A percentile compares a stretch with the other conserved stretches of the same genome.
phyloP scores from a whole-genome alignment of 1,140 invertebrate species.

The Tetramorium alpestre region DNA sequence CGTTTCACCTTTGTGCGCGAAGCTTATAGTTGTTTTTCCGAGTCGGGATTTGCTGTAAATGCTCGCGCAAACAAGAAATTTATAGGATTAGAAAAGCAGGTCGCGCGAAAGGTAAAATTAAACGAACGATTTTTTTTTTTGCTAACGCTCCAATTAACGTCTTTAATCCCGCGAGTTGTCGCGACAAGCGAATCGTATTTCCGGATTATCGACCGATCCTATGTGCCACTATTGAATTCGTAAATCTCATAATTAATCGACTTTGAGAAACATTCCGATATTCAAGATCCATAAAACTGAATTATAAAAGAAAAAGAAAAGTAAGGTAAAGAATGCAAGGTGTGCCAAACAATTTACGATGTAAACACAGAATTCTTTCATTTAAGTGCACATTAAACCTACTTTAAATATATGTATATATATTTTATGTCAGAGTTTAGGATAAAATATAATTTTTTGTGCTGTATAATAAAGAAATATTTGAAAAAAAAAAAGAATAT shows the following conservation, averaged over 20 bases:
- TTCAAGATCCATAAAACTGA: background rate
- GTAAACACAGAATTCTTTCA: background rate
- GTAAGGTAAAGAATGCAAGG: background rate
- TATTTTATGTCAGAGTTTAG: background rate
- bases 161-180: slow-evolving; percentile 42
- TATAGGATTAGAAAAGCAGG: slow-evolving; percentile 54
- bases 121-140: slow-evolving; percentile 33
- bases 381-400: background rate
- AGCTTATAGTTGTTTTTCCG: slow-evolving; percentile 2
- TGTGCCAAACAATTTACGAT: background rate
- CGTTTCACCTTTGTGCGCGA: background rate
- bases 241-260: slow-evolving; percentile 18
- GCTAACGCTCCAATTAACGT: slow-evolving; percentile 46
- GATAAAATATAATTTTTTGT: background rate
- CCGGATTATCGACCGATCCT: slow-evolving; percentile 24
- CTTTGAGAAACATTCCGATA: background rate
- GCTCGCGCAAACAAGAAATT: slow-evolving; percentile 10
- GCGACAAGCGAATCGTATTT: slow-evolving; percentile 37
- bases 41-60: slow-evolving; percentile 29
- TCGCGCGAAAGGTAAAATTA: slow-evolving; percentile 44
- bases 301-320: background rate
- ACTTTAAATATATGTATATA: background rate
- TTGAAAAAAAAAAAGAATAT: background rate
- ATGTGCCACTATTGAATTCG: background rate
- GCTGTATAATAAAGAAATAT: background rate